These are phyloP conservation scores for Pectinophora gossypiella DNA, from an alignment of 1,140 invertebrate genomes.

Conservation along the genomic window DNA sequence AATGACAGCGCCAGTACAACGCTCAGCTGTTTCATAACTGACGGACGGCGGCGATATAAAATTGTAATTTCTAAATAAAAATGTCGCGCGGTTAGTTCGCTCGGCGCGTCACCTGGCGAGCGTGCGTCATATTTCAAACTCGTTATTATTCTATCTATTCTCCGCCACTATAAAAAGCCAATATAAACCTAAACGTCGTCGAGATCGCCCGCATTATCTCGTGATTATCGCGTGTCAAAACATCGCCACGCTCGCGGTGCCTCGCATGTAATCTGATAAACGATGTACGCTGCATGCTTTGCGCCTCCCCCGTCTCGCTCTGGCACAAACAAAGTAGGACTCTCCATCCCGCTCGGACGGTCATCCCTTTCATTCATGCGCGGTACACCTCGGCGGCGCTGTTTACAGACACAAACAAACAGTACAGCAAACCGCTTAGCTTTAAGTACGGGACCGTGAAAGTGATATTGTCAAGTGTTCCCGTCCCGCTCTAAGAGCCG, in stretches of 20 bases:
- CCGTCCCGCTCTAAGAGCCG: slow-evolving; percentile 62
- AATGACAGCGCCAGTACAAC: no score
- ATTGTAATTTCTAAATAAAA: not conserved
- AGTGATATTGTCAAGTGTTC: slow-evolving; percentile 70
- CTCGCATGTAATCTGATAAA: slow-evolving; percentile 76
- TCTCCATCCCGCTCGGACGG: slow-evolving; percentile 43
- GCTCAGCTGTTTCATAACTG: not conserved
- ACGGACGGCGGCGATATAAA: not conserved
- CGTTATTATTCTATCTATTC: slow-evolving; percentile 42
- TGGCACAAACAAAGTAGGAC: slow-evolving; percentile 16
- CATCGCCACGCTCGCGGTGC: slow-evolving; percentile 74
- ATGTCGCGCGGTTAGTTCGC: not conserved
- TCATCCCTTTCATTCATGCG: slow-evolving; percentile 75
- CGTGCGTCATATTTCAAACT: slow-evolving; percentile 41
- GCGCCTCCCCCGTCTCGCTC: slow-evolving; percentile 51
- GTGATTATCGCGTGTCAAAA: slow-evolving; percentile 77
- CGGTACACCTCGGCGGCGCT: slow-evolving; percentile 70
- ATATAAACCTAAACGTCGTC: slow-evolving; percentile 70
- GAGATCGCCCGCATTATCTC: slow-evolving; percentile 73
- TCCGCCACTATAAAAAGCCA: slow-evolving; percentile 63
- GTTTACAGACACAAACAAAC: slow-evolving; percentile 76
- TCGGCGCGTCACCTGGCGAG: slow-evolving; percentile 42
- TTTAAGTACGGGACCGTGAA: slow-evolving; percentile 73
- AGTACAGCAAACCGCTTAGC: slow-evolving; percentile 74
- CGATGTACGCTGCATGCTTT: slow-evolving; percentile 70